Evolutionary conservation across 2,888 invertebrate genomes (phyloP).

Genomic region (Diadegma fenestrale): DNA sequence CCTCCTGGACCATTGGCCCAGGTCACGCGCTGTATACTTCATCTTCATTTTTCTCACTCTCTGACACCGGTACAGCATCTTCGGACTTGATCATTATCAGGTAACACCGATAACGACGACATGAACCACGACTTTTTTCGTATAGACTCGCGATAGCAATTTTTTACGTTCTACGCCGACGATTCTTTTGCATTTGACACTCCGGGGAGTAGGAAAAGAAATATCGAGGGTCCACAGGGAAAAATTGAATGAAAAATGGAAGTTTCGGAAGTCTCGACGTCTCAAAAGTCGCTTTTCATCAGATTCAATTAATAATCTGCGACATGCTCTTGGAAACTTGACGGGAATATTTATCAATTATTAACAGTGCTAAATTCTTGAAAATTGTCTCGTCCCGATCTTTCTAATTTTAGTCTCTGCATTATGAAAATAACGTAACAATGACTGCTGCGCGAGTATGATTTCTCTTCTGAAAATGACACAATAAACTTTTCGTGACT

Average conservation of each 20-base stretch:
- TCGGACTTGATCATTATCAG: slow-evolving; percentile 7
- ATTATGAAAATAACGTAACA: background rate
- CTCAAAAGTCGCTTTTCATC: background rate
- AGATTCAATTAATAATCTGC: background rate
- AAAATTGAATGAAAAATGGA: background rate
- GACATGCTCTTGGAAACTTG: background rate
- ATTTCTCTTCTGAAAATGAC: slow-evolving; percentile 16
- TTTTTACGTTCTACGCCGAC: too few species aligned
- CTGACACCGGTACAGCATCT: background rate
- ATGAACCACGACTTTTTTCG: background rate
- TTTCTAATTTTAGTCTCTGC: background rate
- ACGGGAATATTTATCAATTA: background rate
- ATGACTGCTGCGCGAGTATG: background rate
- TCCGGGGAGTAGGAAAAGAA: background rate
- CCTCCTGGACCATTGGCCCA: slow-evolving; percentile 41
- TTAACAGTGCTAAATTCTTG: background rate
- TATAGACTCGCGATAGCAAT: too few species aligned
- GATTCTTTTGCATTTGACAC: too few species aligned
- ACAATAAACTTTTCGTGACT: slow-evolving; percentile 8
- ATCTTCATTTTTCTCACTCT: background rate
- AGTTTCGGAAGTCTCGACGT: background rate
- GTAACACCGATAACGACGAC: background rate
- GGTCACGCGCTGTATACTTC: slow-evolving; percentile 33
- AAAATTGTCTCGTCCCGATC: background rate
- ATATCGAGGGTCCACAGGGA: background rate